Conservation (phyloP, 2,888 invertebrate species). For the Mamestra brassicae region DNA sequence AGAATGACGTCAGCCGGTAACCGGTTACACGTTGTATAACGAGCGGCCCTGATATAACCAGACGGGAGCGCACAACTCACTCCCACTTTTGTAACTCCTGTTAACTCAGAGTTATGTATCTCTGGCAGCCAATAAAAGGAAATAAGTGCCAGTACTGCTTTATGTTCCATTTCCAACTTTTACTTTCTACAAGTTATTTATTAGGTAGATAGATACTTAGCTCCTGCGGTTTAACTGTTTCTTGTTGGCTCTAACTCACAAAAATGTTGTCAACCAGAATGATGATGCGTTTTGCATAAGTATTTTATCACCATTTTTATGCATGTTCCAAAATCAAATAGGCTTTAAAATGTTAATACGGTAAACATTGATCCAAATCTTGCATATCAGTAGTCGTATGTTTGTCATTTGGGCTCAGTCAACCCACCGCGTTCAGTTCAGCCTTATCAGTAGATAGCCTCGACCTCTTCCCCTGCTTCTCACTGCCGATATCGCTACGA, state of each 20-base stretch:
- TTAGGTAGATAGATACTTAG: conserved; percentile 24
- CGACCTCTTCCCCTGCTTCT: conserved; percentile 86
- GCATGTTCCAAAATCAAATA: conserved; percentile 17
- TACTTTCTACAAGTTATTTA: conserved; percentile 55
- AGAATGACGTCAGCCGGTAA: conserved; percentile 63
- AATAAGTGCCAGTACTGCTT: conserved; percentile 52
- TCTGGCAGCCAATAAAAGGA: conserved; percentile 51
- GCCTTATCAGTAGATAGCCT: conserved; percentile 86
- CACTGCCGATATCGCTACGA: conserved; percentile 67
- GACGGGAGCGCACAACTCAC: conserved; percentile 66
- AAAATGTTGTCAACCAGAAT: background rate
- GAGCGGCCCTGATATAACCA: conserved; percentile 62
- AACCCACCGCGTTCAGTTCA: conserved; percentile 77
- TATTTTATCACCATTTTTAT: background rate
- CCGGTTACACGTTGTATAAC: conserved; percentile 67
- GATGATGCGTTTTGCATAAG: conserved; percentile 2
- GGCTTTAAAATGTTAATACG: conserved; percentile 42
- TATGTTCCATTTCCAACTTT: conserved; percentile 54
- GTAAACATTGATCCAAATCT: conserved; percentile 61
- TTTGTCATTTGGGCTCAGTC: conserved; percentile 80
- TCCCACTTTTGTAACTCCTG: conserved; percentile 67
- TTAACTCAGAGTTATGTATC: conserved; percentile 58
- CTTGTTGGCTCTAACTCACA: background rate
- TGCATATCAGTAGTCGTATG: conserved; percentile 64
- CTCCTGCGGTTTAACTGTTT: conserved; percentile 7